These are phyloP conservation scores for Plutomurus gul DNA, from an alignment of 1,140 invertebrate species.

Conservation along the genomic window DNA sequence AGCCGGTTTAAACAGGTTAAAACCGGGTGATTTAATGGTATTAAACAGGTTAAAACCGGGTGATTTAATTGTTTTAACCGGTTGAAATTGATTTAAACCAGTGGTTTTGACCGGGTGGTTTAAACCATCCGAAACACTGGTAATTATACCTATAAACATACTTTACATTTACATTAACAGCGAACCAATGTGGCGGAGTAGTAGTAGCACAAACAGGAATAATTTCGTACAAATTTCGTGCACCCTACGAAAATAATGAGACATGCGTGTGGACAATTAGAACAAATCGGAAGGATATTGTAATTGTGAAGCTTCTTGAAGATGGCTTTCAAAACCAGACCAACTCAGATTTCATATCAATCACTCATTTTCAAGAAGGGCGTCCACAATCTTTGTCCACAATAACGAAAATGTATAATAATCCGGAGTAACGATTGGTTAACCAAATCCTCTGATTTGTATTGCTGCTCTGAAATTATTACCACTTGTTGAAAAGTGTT, in stretches of 20 bases:
- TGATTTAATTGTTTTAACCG: too few relatives aligned
- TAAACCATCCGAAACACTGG: too few relatives aligned
- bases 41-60: too few relatives aligned
- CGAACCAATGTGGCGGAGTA: conserved; percentile 32
- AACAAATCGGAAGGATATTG: conserved; percentile 8
- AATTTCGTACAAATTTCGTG: conserved; percentile 37
- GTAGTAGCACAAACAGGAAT: conserved; percentile 22
- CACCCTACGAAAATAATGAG: conserved; percentile 35
- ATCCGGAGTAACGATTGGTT: too few relatives aligned
- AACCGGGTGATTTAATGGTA: too few relatives aligned
- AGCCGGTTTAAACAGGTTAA: too few relatives aligned
- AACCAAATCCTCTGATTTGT: too few relatives aligned
- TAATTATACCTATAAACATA: too few relatives aligned
- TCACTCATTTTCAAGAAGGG: conserved; percentile 33
- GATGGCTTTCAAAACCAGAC: conserved; percentile 38
- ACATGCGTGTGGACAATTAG: conserved; percentile 36
- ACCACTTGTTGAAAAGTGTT: too few relatives aligned
- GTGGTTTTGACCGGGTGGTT: too few relatives aligned
- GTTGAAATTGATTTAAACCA: too few relatives aligned
- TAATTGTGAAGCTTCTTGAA: conserved; percentile 27
- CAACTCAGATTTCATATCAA: conserved; percentile 37
- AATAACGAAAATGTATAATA: conserved; percentile 9
- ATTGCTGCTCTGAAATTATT: too few relatives aligned
- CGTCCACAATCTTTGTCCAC: background rate
- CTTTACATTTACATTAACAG: conserved; percentile 3